Evolutionary conservation across 23 tunicate species (phyloP).

Genomic region (Phallusia fumigata): DNA sequence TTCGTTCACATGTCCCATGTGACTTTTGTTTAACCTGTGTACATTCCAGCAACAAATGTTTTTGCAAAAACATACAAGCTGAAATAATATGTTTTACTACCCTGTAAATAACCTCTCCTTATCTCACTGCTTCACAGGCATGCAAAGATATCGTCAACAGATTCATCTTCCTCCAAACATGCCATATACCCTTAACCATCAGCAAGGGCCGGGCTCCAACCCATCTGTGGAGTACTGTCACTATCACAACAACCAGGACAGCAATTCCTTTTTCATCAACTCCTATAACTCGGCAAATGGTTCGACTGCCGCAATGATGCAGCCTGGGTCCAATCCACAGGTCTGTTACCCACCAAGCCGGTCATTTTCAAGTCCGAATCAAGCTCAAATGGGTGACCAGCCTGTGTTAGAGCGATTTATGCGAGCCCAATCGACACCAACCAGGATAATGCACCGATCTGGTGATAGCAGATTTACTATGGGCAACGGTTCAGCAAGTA

Average conservation of each 20-base stretch:
- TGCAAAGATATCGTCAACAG: conserved; percentile 2
- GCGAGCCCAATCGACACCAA: not conserved
- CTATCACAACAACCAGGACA: not conserved
- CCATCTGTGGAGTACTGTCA: conserved; percentile 3
- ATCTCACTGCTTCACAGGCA: not conserved
- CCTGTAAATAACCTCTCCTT: too few relatives aligned
- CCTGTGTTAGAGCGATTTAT: too few relatives aligned
- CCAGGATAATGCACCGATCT: not conserved
- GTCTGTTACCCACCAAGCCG: too few relatives aligned
- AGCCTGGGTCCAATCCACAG: too few relatives aligned
- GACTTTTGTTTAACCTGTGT: too few relatives aligned
- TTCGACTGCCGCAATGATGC: too few relatives aligned
- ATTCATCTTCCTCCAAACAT: not conserved
- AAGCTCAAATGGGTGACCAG: too few relatives aligned
- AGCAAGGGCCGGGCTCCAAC: not conserved
- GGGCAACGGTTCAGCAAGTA: not conserved
- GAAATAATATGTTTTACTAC: too few relatives aligned
- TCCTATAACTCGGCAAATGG: not conserved
- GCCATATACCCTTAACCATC: not conserved
- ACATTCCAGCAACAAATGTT: too few relatives aligned
- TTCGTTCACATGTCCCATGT: too few relatives aligned
- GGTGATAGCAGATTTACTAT: not conserved
- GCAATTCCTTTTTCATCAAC: not conserved
- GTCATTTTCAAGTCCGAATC: too few relatives aligned
- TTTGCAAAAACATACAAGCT: too few relatives aligned